Conservation (phyloP, 2,888 invertebrate genomes). For the Drosophila neutralis region DNA sequence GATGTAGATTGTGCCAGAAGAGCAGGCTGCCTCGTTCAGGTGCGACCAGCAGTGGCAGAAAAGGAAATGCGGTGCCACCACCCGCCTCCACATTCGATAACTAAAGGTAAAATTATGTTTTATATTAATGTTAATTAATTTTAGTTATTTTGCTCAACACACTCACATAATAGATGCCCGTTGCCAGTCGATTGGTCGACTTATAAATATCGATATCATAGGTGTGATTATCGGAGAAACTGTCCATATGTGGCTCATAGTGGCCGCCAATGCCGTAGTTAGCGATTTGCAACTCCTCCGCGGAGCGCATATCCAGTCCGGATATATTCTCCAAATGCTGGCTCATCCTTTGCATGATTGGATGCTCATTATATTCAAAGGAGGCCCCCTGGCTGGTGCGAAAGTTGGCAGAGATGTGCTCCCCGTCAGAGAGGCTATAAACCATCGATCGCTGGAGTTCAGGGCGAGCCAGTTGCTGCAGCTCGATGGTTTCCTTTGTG, state of each 20-base stretch:
- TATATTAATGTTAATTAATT: background rate
- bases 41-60: slow-evolving; percentile 92
- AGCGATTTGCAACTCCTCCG: slow-evolving; percentile 88
- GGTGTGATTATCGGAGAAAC: slow-evolving; percentile 65
- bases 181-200: slow-evolving; percentile 97
- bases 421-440: slow-evolving; percentile 94
- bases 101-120: slow-evolving; percentile 85
- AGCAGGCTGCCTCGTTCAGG: slow-evolving; percentile 89
- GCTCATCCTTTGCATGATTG: slow-evolving; percentile 82
- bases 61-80: slow-evolving; percentile 98
- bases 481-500: slow-evolving; percentile 85
- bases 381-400: slow-evolving; percentile 88
- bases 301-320: slow-evolving; percentile 86
- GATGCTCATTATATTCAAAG: slow-evolving; percentile 82
- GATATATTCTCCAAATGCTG: slow-evolving; percentile 89
- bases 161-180: slow-evolving; percentile 97
- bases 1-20: slow-evolving; percentile 82
- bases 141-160: background rate
- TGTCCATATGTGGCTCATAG: slow-evolving; percentile 88
- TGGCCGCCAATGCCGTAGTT: slow-evolving; percentile 91
- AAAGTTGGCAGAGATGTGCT: slow-evolving; percentile 90
- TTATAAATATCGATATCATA: slow-evolving; percentile 75
- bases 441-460: slow-evolving; percentile 86
- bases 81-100: slow-evolving; percentile 99
- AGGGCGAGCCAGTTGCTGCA: slow-evolving; percentile 86